These are phyloP conservation scores for Macrosiphum euphorbiae DNA, from an alignment of 2,888 invertebrate species.

Conservation along the genomic window DNA sequence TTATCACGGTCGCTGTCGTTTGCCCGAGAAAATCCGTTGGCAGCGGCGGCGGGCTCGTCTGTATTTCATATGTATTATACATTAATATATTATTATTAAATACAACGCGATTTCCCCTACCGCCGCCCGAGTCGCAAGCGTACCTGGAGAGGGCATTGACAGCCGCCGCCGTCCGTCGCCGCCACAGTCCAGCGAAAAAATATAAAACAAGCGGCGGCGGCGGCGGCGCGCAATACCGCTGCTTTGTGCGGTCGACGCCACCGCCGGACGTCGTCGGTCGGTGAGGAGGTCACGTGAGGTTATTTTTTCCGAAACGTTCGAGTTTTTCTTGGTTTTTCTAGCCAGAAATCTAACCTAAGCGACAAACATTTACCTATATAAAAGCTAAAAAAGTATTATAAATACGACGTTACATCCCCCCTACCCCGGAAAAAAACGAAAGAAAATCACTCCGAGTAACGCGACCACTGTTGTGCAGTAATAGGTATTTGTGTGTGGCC, in stretches of 20 bases:
- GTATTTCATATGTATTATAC: neutral
- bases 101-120: constrained; percentile 38
- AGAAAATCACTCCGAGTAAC: neutral
- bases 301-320: neutral
- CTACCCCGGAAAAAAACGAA: neutral
- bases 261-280: neutral
- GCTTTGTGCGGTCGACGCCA: constrained; percentile 13
- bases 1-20: neutral
- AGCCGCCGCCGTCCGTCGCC: neutral
- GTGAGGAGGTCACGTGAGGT: neutral
- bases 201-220: constrained; percentile 10
- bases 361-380: neutral
- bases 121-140: neutral
- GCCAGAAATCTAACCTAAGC: neutral
- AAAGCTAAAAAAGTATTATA: no score
- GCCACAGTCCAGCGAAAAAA: constrained; percentile 25
- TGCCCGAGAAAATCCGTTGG: neutral
- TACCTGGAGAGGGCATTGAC: constrained; percentile 61
- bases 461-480: no score
- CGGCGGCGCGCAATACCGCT: neutral
- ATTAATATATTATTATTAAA: neutral
- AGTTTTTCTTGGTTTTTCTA: neutral
- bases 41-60: neutral
- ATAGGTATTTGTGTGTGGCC: no score
- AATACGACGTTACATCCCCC: neutral